Evolutionary conservation across 1,140 invertebrate genomes (phyloP), one percentile per base, ranked within the genome.

Genomic region (Parasteatoda tepidariorum): DNA sequence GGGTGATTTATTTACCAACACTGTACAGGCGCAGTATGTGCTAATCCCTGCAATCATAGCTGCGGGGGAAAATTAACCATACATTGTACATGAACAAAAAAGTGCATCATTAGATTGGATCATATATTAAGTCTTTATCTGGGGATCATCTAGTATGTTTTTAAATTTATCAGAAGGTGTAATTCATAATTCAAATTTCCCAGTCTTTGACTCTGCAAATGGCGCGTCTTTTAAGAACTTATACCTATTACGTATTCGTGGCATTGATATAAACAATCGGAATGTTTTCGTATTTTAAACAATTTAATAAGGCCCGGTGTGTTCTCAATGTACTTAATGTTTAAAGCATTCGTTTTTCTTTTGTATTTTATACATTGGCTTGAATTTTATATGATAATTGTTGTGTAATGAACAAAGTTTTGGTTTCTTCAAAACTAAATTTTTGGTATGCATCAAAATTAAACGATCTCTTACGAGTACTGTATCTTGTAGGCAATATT

Each of bases 221-320:
- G 81, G 81, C 81, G 81, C 81, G 81, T 83, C 81, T 55, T 83
- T 83, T 41, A 74, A 83, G 81, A 83, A 48, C 48, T 28, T n/a
- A 48, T 57, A 28, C 30, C 30, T 66, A 74, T 83, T 74, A 26
- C 7, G 81, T 70, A 30, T 66, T 64, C 81, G 78, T 81, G 78
- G 78, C 78, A 81, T 30, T 24, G 15, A 2, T 13, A 57, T 61
- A 2, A 30, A 54, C 18, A 5, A 7, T 33, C 5, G 15, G 15
- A 66, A 33, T 33, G 3, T 33, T n/a, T 18, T n/a, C n/a, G n/a
- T n/a, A n/a, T n/a, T n/a, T n/a, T n/a, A n/a, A n/a, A n/a, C n/a
- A n/a, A n/a, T n/a, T n/a, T n/a, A n/a, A n/a, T n/a, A n/a, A n/a
- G n/a, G n/a, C n/a, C n/a, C n/a, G n/a, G n/a, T n/a, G n/a, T n/a